Percentiles rank a stretch among this genome's conserved stretches.
Evolutionary conservation across 2,113 vertebrate genomes (phyloP).

Genomic region (Macquaria ambigua): DNA sequence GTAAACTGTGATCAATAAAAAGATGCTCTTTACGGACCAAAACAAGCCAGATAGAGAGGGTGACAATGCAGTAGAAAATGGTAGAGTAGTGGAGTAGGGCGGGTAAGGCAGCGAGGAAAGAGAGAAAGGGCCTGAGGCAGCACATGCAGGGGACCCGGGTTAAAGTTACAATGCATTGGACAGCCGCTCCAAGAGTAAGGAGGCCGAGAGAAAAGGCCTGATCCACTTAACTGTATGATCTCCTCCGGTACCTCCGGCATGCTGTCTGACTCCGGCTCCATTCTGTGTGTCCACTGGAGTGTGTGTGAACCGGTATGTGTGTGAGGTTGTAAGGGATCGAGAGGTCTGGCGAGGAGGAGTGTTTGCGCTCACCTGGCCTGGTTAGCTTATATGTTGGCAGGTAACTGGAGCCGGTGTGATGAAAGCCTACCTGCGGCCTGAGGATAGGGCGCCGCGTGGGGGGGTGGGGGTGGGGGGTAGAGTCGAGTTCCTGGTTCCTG

Average conservation of each 20-base stretch:
- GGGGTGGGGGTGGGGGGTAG: slow-evolving; percentile 41
- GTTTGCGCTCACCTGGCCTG: slow-evolving; percentile 78
- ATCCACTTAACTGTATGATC: slow-evolving; percentile 87
- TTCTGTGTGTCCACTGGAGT: slow-evolving; percentile 75
- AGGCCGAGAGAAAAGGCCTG: slow-evolving; percentile 51
- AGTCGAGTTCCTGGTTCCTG: slow-evolving; percentile 83
- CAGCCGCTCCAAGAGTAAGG: slow-evolving; percentile 49
- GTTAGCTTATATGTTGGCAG: slow-evolving; percentile 82
- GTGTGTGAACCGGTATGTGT: slow-evolving; percentile 46
- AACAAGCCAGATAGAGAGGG: background rate
- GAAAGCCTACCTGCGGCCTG: slow-evolving; percentile 79
- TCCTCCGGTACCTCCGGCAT: slow-evolving; percentile 78
- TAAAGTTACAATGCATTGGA: slow-evolving; percentile 54
- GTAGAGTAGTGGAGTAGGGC: background rate
- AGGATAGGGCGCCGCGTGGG: slow-evolving; percentile 59
- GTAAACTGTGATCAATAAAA: background rate
- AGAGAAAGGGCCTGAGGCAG: slow-evolving; percentile 34
- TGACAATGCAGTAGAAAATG: background rate
- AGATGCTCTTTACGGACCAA: background rate
- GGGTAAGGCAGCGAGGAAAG: slow-evolving; percentile 15
- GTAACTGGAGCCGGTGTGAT: slow-evolving; percentile 85
- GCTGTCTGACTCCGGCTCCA: slow-evolving; percentile 84
- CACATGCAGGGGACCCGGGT: slow-evolving; percentile 45
- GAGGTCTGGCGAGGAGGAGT: slow-evolving; percentile 48
- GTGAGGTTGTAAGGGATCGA: slow-evolving; percentile 46